Conservation (phyloP, 2,888 invertebrate genomes). For the Acanthosepion lycidas region DNA sequence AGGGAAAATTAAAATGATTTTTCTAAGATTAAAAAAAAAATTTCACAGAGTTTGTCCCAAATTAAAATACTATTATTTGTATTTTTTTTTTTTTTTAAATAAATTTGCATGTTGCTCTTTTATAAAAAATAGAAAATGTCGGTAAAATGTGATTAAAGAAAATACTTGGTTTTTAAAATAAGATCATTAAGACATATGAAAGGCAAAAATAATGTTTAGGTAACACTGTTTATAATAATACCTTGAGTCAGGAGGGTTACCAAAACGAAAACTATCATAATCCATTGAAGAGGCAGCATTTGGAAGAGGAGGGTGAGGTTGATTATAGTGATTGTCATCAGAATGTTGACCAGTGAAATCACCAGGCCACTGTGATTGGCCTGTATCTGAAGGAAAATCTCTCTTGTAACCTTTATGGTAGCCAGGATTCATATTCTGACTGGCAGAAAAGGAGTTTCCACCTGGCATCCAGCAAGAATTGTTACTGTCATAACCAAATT, state of each 20-base stretch:
- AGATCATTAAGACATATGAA: no score
- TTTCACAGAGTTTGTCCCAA: no score
- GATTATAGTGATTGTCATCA: slow-evolving; percentile 49
- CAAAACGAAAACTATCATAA: background rate
- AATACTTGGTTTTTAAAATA: no score
- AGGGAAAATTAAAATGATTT: no score
- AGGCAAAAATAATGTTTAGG: no score
- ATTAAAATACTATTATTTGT: no score
- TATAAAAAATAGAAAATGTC: no score
- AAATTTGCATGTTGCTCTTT: no score
- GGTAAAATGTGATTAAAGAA: no score
- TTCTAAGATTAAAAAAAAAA: no score
- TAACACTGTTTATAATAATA: background rate
- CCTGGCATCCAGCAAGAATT: background rate
- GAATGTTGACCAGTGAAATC: slow-evolving; percentile 24
- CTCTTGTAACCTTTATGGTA: slow-evolving; percentile 23
- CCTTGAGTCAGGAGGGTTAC: background rate
- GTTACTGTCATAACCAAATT: slow-evolving; percentile 3
- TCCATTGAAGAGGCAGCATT: background rate
- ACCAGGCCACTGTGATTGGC: background rate
- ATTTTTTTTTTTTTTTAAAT: no score
- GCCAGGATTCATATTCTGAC: slow-evolving; percentile 34
- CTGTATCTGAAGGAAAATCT: background rate
- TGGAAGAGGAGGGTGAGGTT: slow-evolving; percentile 43
- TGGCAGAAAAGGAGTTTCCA: background rate